A percentile compares a stretch with the other conserved stretches of the same genome.
Conservation (phyloP, 2,888 invertebrate species). For the Liodrosophila aerea region DNA sequence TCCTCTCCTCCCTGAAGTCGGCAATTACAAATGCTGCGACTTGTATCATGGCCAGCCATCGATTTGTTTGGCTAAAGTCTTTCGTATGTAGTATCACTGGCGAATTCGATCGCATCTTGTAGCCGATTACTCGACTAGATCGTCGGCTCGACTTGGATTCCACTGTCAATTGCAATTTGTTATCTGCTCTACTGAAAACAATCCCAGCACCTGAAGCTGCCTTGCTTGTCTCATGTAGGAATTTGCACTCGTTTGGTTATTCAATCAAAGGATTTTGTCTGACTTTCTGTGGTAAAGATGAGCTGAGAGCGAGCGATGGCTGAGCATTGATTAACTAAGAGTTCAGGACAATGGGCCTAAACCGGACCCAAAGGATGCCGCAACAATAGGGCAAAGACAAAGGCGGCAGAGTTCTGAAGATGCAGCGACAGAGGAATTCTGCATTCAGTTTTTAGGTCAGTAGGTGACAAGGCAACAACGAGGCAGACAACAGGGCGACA, state of each 20-base stretch:
- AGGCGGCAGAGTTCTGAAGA: constrained; percentile 57
- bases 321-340: constrained; percentile 46
- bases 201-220: background rate
- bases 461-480: constrained; percentile 61
- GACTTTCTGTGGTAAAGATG: constrained; percentile 42
- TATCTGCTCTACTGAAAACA: constrained; percentile 54
- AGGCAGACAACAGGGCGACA: constrained; percentile 66
- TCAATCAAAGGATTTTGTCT: constrained; percentile 60
- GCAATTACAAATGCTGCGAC: constrained; percentile 74
- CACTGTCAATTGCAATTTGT: constrained; percentile 82
- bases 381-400: constrained; percentile 51
- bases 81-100: constrained; percentile 65
- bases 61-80: constrained; percentile 66
- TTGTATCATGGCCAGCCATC: constrained; percentile 79
- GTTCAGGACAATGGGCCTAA: constrained; percentile 57
- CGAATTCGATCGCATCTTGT: constrained; percentile 80
- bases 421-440: constrained; percentile 23
- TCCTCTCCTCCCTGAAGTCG: constrained; percentile 18
- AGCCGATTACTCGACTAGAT: constrained; percentile 39
- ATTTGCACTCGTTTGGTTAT: constrained; percentile 33
- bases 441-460: constrained; percentile 54
- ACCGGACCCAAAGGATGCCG: constrained; percentile 56
- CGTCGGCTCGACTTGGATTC: constrained; percentile 58
- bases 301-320: constrained; percentile 24
- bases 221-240: constrained; percentile 2